phyloP scores from a whole-genome alignment of 1,140 invertebrate species.

The Oedothorax gibbosus region DNA sequence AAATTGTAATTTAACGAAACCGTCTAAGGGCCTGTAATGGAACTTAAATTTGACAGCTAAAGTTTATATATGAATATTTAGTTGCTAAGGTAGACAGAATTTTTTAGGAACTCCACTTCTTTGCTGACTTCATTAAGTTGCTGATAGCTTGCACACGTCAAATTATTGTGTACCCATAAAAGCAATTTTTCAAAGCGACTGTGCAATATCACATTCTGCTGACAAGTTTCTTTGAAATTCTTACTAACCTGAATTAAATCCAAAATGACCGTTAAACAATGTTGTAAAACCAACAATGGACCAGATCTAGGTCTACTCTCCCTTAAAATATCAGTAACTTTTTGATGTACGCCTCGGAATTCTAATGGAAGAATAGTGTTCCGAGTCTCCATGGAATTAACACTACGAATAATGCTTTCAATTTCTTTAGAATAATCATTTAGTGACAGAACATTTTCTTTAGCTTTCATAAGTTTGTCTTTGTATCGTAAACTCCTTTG shows the following conservation, averaged over 20 bases:
- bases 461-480: constrained; percentile 4
- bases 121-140: constrained; percentile 14
- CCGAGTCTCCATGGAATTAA: not conserved
- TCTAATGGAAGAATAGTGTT: not conserved
- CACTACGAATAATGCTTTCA: not conserved
- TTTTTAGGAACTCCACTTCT: constrained; percentile 4
- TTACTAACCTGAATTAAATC: not conserved
- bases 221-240: not conserved
- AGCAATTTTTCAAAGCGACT: constrained; percentile 28
- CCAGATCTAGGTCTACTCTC: not conserved
- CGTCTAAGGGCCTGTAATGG: no score
- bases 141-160: constrained; percentile 29
- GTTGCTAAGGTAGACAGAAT: not conserved
- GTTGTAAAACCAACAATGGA: constrained; percentile 3
- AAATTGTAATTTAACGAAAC: no score
- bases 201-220: not conserved
- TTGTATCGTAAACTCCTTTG: constrained; percentile 7
- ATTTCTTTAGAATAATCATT: not conserved
- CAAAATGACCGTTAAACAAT: not conserved
- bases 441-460: not conserved
- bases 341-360: not conserved
- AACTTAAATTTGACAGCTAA: no score
- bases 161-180: constrained; percentile 21
- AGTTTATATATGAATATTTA: no score
- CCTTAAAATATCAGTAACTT: not conserved